phyloP scores from a whole-genome alignment of 2,888 invertebrate genomes.

The Acanthosoma haemorrhoidale region DNA sequence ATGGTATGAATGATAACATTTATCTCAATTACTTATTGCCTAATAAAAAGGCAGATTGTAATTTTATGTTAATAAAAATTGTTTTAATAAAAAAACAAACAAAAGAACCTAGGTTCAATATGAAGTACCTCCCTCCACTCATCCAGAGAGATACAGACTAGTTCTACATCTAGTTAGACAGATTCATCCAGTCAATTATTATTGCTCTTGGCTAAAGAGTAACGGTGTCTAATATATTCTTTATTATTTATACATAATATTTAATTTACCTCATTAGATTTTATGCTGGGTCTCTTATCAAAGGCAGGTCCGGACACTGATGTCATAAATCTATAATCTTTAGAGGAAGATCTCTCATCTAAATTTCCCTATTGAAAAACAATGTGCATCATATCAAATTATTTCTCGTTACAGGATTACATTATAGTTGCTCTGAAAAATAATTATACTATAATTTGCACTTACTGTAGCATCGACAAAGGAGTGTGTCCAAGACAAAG shows the following conservation, averaged over 20 bases:
- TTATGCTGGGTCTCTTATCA: constrained; percentile 55
- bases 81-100: too few relatives aligned
- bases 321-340: constrained; percentile 68
- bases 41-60: too few relatives aligned
- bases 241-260: not conserved
- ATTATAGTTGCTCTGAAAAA: too few relatives aligned
- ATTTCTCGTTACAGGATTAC: too few relatives aligned
- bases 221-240: not conserved
- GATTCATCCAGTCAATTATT: not conserved
- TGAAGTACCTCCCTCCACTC: not conserved
- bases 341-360: constrained; percentile 2
- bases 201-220: not conserved
- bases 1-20: too few relatives aligned
- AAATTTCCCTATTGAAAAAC: constrained; percentile 13
- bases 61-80: too few relatives aligned
- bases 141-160: not conserved
- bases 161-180: not conserved
- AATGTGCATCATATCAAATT: too few relatives aligned
- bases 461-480: constrained; percentile 80
- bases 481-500: constrained; percentile 91
- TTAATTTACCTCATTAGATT: constrained; percentile 40
- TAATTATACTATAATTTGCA: constrained; percentile 12
- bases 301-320: constrained; percentile 91
- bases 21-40: too few relatives aligned
- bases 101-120: too few relatives aligned